phyloP scores from a whole-genome alignment of 2,797 vertebrate species.

The Helostoma temminkii region DNA sequence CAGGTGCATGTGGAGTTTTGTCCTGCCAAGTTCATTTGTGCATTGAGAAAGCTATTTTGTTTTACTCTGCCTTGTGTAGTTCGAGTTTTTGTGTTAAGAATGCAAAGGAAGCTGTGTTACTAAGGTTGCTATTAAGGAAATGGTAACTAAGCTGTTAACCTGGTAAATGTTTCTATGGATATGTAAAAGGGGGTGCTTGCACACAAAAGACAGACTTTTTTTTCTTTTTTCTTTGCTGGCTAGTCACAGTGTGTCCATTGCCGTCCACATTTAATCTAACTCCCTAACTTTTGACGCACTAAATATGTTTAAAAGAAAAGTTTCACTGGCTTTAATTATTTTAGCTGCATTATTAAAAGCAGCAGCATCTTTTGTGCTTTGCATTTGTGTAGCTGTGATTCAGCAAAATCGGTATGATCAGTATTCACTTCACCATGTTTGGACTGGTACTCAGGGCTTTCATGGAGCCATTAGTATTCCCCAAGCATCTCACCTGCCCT shows the following conservation, averaged over 20 bases:
- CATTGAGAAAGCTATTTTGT: slow-evolving; percentile 17
- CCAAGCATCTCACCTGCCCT: slow-evolving; percentile 56
- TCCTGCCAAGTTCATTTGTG: slow-evolving; percentile 14
- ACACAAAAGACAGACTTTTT: slow-evolving; percentile 40
- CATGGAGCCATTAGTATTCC: slow-evolving; percentile 78
- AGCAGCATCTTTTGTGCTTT: slow-evolving; percentile 19
- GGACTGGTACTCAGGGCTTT: slow-evolving; percentile 64
- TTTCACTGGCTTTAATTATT: background rate
- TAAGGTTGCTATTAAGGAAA: slow-evolving; percentile 42
- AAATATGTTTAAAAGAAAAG: slow-evolving; percentile 9
- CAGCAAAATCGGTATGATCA: slow-evolving; percentile 76
- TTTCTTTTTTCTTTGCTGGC: slow-evolving; percentile 32
- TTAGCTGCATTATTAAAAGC: slow-evolving; percentile 29
- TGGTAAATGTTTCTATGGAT: slow-evolving; percentile 45
- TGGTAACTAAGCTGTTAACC: slow-evolving; percentile 61
- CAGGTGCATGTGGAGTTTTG: slow-evolving; percentile 1
- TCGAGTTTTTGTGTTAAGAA: slow-evolving; percentile 33
- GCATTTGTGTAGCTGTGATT: slow-evolving; percentile 68
- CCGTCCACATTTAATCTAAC: slow-evolving; percentile 16
- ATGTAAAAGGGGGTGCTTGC: slow-evolving; percentile 25
- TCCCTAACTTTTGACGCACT: slow-evolving; percentile 25
- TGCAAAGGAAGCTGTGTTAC: slow-evolving; percentile 65
- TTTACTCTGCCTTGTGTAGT: slow-evolving; percentile 2
- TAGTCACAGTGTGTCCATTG: slow-evolving; percentile 10
- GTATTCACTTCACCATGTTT: slow-evolving; percentile 68